Percentiles rank a stretch among this genome's conserved stretches.
phyloP scores from a whole-genome alignment of 2,113 vertebrate species.

The Neogobius melanostomus region DNA sequence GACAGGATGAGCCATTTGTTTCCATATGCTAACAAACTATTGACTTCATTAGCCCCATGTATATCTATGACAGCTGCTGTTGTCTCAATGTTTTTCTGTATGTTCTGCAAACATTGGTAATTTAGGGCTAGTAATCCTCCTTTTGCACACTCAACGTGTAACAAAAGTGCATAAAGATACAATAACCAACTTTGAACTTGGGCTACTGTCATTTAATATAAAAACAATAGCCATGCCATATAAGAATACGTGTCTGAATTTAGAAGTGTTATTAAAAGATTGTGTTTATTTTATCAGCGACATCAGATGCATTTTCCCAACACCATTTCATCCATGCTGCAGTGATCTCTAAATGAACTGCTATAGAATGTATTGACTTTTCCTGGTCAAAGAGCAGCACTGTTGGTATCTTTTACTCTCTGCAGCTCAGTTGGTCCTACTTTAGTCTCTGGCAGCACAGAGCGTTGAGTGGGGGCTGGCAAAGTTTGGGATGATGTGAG shows the following conservation, averaged over 20 bases:
- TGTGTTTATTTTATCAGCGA: too few species aligned
- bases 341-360: slow-evolving; percentile 43
- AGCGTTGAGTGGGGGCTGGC: slow-evolving; percentile 30
- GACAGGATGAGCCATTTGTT: slow-evolving; percentile 77
- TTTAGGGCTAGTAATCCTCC: not conserved
- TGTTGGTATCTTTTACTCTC: slow-evolving; percentile 30
- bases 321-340: not conserved
- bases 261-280: too few species aligned
- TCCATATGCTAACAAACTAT: slow-evolving; percentile 51
- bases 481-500: slow-evolving; percentile 52
- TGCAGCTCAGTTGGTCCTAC: slow-evolving; percentile 25
- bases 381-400: slow-evolving; percentile 12
- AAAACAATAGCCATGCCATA: too few species aligned
- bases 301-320: too few species aligned
- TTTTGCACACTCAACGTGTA: not conserved
- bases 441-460: slow-evolving; percentile 31
- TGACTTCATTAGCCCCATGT: slow-evolving; percentile 46
- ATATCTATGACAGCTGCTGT: slow-evolving; percentile 18
- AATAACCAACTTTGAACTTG: too few species aligned
- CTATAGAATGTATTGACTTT: slow-evolving; percentile 47
- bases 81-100: slow-evolving; percentile 5
- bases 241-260: too few species aligned
- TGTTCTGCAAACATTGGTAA: not conserved
- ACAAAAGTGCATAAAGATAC: not conserved
- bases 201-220: too few species aligned